A percentile compares a stretch with the other conserved stretches of the same genome.
phyloP scores from a whole-genome alignment of 1,140 invertebrate species.

The Lasioglossum baleicum region DNA sequence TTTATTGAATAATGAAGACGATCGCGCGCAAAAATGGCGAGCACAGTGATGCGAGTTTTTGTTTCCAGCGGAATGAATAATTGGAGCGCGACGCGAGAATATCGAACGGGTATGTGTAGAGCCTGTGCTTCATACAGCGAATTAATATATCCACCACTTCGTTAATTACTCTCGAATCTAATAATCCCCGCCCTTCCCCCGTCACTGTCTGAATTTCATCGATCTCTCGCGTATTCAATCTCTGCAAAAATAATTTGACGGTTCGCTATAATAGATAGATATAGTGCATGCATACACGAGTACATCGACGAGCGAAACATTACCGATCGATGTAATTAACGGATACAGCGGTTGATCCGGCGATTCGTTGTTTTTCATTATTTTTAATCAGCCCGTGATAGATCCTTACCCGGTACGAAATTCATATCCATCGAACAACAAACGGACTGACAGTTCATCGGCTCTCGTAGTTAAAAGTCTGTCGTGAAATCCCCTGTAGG shows the following conservation, averaged over 20 bases:
- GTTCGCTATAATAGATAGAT: too few relatives aligned
- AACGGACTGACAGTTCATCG: too few relatives aligned
- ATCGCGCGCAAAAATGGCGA: neutral
- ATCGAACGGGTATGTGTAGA: neutral
- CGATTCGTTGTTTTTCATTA: too few relatives aligned
- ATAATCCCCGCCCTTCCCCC: neutral
- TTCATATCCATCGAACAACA: too few relatives aligned
- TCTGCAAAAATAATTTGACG: neutral
- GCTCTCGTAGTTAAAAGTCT: too few relatives aligned
- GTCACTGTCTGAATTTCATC: neutral
- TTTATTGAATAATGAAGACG: slow-evolving; percentile 1
- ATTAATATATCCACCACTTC: neutral
- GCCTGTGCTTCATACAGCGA: neutral
- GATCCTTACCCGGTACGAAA: too few relatives aligned
- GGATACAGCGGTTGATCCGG: too few relatives aligned
- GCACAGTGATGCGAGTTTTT: neutral
- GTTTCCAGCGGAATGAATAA: neutral
- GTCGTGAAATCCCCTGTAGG: too few relatives aligned
- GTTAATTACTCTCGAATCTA: slow-evolving; percentile 23
- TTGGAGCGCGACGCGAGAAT: neutral
- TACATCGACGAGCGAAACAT: neutral
- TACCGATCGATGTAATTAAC: slow-evolving; percentile 1
- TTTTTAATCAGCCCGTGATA: too few relatives aligned
- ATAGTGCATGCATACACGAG: too few relatives aligned
- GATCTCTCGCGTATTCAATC: neutral